Evolutionary conservation across 2,113 vertebrate species (phyloP).

Genomic region (Corvus moneduloides): DNA sequence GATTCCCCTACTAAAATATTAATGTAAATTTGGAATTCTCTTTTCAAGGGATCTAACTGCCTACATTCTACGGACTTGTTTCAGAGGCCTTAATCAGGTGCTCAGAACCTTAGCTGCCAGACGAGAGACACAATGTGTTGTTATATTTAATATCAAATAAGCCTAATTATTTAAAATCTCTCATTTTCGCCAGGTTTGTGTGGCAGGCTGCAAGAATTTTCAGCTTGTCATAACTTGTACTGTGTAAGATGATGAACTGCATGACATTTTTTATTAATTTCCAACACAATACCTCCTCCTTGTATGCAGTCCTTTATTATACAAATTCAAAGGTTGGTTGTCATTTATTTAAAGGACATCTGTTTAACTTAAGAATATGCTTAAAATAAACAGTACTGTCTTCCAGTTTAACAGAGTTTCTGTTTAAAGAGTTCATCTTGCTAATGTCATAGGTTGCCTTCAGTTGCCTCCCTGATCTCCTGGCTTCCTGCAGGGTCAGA

Average conservation of each 20-base stretch:
- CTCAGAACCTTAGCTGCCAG: neutral
- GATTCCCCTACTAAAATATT: neutral
- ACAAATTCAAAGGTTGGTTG: neutral
- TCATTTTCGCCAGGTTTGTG: neutral
- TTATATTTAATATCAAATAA: neutral
- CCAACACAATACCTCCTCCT: neutral
- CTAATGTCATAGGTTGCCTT: neutral
- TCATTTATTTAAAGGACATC: slow-evolving; percentile 13
- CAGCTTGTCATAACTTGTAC: neutral
- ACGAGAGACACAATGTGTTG: neutral
- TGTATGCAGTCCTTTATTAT: neutral
- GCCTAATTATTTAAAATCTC: neutral
- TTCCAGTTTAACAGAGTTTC: neutral
- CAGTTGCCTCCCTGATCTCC: neutral
- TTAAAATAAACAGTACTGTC: neutral
- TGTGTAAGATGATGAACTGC: neutral
- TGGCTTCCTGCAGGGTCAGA: neutral
- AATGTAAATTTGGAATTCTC: neutral
- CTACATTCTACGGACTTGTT: neutral
- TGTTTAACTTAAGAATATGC: neutral
- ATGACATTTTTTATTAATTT: slow-evolving; percentile 14
- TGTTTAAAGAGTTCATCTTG: neutral
- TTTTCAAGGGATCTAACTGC: neutral
- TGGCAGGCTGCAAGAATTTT: neutral
- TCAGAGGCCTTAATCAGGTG: neutral